Conservation (phyloP, 1,140 invertebrate species). For the Brachystomella parvula region DNA sequence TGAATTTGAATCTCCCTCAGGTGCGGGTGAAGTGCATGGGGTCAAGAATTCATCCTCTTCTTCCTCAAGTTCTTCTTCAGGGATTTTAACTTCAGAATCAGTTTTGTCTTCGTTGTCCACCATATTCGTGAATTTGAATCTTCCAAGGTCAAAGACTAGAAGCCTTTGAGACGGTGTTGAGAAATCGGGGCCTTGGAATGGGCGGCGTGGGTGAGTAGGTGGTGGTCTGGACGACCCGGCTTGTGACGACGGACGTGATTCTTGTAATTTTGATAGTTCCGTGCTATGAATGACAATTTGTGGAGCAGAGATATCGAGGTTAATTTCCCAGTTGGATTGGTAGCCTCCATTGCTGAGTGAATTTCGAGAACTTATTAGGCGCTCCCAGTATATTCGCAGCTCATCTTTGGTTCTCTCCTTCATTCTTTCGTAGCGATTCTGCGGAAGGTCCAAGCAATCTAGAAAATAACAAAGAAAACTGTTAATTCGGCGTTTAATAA, state of each 20-base stretch:
- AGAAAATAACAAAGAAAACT: conserved; percentile 15
- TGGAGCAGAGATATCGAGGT: conserved; percentile 84
- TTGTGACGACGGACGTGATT: neutral
- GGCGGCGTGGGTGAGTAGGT: neutral
- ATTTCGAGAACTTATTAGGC: conserved; percentile 61
- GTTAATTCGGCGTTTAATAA: neutral
- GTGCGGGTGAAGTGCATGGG: conserved; percentile 82
- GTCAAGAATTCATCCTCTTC: conserved; percentile 65
- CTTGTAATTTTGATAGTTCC: neutral
- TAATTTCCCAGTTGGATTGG: conserved; percentile 64
- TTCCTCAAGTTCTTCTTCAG: conserved; percentile 43
- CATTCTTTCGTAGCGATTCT: conserved; percentile 55
- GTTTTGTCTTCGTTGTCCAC: conserved; percentile 30
- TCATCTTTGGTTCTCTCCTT: conserved; percentile 68
- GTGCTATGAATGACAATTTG: conserved; percentile 62
- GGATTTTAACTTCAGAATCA: conserved; percentile 21
- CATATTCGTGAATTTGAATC: conserved; percentile 64
- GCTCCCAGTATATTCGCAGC: conserved; percentile 75
- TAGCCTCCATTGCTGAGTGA: conserved; percentile 10
- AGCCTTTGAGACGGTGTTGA: conserved; percentile 43
- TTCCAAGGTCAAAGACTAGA: conserved; percentile 75
- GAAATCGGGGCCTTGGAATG: neutral
- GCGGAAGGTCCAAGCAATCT: conserved; percentile 29
- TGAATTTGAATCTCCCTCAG: conserved; percentile 20
- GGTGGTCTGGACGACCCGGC: neutral